Base-by-base conservation (phyloP, 2,888 invertebrate genomes). In the Sipunculus nudus region DNA sequence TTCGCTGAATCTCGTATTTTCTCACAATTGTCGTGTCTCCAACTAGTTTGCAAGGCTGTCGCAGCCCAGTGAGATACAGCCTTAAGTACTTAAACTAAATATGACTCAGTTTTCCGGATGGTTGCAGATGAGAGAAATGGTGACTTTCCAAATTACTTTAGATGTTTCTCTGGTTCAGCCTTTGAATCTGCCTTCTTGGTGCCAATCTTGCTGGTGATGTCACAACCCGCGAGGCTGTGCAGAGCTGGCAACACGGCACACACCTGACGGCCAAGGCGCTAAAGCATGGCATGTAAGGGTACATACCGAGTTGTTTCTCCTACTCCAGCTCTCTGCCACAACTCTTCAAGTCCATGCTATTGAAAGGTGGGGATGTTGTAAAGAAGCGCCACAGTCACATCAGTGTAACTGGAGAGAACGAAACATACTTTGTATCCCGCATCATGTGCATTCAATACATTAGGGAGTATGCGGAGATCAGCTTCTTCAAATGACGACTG, bases 401-500 rank as follows among this genome's bases (percentile, higher is more conserved):
- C 47, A 26, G 54, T 49, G 32, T 54, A 47, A 35, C 39, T 57
- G 40, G 57, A 57, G 23, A 53, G 26, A 21, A 57, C 52, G 3
- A 57, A 38, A 39, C 39, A 53, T 38, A 43, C 41, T 19, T 53
- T 53, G 40, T 57, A 35, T n/a, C 57, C 57, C 38, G 31, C 52
- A 38, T 57, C 31, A 8, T 41, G 19, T 4, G 40, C 32, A 16
- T 57, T 52, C 28, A 57, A 25, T 23, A 52, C 39, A 53, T 57
- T 50, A 5, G 23, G 23, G 2, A 26, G 50, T 23, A 53, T 39
- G 28, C 52, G 57, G 25, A 57, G 31, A 41, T 53, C 57, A 4
- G 52, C 57, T 43, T 57, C 57, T 32, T 53, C 57, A 55, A 55
- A 55, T 28, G 46, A 31, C 4, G 47, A 47, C 26, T 55, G 47